These are phyloP conservation scores for Oreocharis arfaki DNA, from an alignment of 2,113 vertebrate species.

Conservation along the genomic window DNA sequence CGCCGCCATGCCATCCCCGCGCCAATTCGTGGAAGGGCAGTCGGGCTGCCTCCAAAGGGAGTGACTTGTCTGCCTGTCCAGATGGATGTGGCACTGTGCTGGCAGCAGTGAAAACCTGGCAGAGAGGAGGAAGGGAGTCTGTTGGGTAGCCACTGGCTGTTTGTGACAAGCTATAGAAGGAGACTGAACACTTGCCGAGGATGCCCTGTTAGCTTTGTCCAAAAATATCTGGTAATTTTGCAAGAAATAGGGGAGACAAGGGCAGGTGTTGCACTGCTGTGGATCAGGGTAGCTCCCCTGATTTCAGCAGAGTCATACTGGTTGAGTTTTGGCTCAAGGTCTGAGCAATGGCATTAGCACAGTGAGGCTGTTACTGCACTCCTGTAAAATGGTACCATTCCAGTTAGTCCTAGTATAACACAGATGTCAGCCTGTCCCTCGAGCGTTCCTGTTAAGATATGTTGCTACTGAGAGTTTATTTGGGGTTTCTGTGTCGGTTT, in stretches of 20 bases:
- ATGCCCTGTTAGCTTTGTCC: not conserved
- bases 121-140: not conserved
- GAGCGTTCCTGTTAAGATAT: fast-evolving
- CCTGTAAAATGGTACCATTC: fast-evolving
- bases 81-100: not conserved
- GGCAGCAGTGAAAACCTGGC: not conserved
- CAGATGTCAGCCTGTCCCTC: not conserved
- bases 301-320: not conserved
- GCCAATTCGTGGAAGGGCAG: not conserved
- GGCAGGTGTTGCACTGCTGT: not conserved
- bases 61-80: not conserved
- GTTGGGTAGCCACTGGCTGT: not conserved
- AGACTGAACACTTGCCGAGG: not conserved
- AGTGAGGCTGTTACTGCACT: not conserved
- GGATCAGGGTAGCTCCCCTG: not conserved
- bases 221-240: not conserved
- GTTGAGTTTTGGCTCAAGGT: not conserved
- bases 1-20: not conserved
- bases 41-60: not conserved
- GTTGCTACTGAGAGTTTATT: not conserved
- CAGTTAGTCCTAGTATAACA: not conserved
- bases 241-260: not conserved
- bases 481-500: not conserved
- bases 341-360: not conserved
- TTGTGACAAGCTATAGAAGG: not conserved